Percentiles rank a stretch among this genome's conserved stretches.
Evolutionary conservation across 2,113 vertebrate genomes (phyloP).

Genomic region (Larimichthys polyactis): DNA sequence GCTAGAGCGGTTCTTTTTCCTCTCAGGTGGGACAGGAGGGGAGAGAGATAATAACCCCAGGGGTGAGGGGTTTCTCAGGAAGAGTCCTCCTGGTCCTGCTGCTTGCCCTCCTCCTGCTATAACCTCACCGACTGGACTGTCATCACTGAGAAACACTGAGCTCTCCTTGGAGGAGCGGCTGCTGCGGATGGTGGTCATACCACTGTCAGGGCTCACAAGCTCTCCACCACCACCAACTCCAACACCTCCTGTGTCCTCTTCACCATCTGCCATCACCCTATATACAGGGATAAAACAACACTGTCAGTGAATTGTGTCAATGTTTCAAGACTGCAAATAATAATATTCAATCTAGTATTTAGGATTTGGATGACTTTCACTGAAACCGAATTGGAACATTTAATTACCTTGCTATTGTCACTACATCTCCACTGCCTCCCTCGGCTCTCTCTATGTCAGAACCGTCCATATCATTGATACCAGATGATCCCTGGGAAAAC

Average conservation of each 20-base stretch:
- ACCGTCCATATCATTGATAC: constrained; percentile 92
- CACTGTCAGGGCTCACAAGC: constrained; percentile 94
- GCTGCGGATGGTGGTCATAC: constrained; percentile 93
- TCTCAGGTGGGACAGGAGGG: constrained; percentile 85
- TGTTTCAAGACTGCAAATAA: not conserved
- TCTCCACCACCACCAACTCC: constrained; percentile 80
- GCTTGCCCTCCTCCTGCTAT: constrained; percentile 55
- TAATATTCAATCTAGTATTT: not conserved
- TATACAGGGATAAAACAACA: constrained; percentile 26
- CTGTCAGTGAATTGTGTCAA: not conserved
- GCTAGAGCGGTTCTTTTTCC: constrained; percentile 75
- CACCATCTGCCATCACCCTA: constrained; percentile 82
- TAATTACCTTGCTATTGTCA: constrained; percentile 69
- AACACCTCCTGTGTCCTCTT: constrained; percentile 75
- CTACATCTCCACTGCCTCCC: constrained; percentile 51
- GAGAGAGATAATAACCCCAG: constrained; percentile 84
- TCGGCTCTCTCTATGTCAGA: constrained; percentile 88
- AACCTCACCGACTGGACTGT: constrained; percentile 90
- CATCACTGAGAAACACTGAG: constrained; percentile 95
- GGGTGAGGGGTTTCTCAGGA: constrained; percentile 87
- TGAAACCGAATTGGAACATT: not conserved
- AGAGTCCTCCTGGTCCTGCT: constrained; percentile 72
- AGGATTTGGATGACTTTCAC: not conserved
- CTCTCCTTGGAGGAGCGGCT: constrained; percentile 96
- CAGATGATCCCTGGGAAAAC: constrained; percentile 94